Evolutionary conservation across 2,113 vertebrate species (phyloP).

Genomic region (Nibea coibor): DNA sequence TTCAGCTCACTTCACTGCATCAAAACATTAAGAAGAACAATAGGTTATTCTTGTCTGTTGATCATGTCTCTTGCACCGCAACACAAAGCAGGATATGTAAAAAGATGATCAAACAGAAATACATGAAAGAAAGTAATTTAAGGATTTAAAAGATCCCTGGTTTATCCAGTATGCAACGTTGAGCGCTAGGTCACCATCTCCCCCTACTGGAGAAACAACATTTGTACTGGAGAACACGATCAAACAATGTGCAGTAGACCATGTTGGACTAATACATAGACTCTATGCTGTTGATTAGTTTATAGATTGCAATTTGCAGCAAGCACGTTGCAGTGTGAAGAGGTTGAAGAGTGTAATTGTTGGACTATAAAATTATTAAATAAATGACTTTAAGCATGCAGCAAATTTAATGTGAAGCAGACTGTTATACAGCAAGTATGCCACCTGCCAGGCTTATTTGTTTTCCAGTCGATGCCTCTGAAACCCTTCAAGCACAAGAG

Average conservation of each 20-base stretch:
- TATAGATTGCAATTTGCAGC: conserved; percentile 56
- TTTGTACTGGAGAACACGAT: conserved; percentile 3
- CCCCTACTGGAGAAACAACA: conserved; percentile 63
- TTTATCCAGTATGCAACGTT: background rate
- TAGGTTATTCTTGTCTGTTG: background rate
- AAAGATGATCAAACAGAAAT: conserved; percentile 41
- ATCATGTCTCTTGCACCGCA: background rate
- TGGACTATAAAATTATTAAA: conserved; percentile 22
- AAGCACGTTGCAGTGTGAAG: conserved; percentile 3
- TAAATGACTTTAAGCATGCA: conserved; percentile 18
- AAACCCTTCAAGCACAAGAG: conserved; percentile 43
- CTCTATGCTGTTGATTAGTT: conserved; percentile 45
- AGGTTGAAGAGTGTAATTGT: conserved; percentile 6
- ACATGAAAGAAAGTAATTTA: conserved; percentile 30
- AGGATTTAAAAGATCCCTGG: conserved; percentile 20
- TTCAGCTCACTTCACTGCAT: background rate
- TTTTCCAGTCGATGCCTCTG: conserved; percentile 38
- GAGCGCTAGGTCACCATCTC: conserved; percentile 65
- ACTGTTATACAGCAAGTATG: conserved; percentile 9
- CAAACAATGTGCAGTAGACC: conserved; percentile 52
- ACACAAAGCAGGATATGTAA: conserved; percentile 18
- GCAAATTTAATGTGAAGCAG: conserved; percentile 28
- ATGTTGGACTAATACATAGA: conserved; percentile 26
- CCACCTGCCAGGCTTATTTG: conserved; percentile 21
- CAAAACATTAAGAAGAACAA: conserved; percentile 14